Conservation (phyloP, 2,113 vertebrate genomes). For the Taurulus bubalis region DNA sequence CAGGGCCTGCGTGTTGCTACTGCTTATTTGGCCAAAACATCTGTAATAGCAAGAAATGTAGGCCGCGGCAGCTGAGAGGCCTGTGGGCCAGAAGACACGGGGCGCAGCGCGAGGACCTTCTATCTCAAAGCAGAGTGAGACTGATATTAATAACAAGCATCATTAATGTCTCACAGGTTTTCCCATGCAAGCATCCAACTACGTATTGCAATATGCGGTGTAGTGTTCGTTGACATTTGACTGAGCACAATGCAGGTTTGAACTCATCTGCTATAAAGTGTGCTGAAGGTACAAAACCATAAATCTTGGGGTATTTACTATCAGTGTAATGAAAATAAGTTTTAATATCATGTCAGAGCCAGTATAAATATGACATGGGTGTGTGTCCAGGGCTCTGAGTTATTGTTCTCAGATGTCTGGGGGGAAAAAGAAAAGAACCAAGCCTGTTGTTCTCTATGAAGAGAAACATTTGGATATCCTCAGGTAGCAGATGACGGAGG, state of each 20-base stretch:
- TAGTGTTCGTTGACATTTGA: neutral
- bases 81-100: constrained; percentile 45
- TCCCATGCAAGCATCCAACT: constrained; percentile 22
- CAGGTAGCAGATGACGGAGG: constrained; percentile 54
- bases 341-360: constrained; percentile 40
- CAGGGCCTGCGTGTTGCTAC: constrained; percentile 52
- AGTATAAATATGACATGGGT: constrained; percentile 55
- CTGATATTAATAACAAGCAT: constrained; percentile 54
- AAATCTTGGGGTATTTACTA: constrained; percentile 31
- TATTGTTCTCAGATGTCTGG: constrained; percentile 57
- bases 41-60: constrained; percentile 67
- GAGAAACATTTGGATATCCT: constrained; percentile 67
- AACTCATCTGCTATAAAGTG: constrained; percentile 18
- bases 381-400: constrained; percentile 43
- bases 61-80: constrained; percentile 70
- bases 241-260: neutral
- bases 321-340: constrained; percentile 28
- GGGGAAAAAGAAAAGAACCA: neutral
- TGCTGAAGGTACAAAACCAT: constrained; percentile 11
- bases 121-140: constrained; percentile 37
- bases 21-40: constrained; percentile 74
- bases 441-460: constrained; percentile 35
- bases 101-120: constrained; percentile 29
- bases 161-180: constrained; percentile 37
- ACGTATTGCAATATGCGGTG: neutral